Evolutionary conservation across 2,797 vertebrate genomes (phyloP).

Genomic region (Lagodon rhomboides): DNA sequence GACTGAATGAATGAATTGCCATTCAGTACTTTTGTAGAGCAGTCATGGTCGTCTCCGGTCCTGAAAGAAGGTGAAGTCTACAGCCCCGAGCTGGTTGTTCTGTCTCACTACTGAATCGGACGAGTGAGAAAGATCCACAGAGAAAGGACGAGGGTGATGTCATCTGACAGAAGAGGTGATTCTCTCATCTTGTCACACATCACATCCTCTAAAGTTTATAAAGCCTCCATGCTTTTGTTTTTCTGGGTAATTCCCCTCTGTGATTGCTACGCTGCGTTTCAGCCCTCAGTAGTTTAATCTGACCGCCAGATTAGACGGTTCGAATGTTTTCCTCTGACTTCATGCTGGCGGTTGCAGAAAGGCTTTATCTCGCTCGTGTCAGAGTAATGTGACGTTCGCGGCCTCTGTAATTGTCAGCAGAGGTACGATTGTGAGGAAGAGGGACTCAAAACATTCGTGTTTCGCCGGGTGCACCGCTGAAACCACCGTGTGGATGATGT

Average conservation of each 20-base stretch:
- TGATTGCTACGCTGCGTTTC: constrained; percentile 42
- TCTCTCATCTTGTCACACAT: constrained; percentile 63
- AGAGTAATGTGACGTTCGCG: constrained; percentile 5
- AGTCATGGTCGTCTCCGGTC: constrained; percentile 19
- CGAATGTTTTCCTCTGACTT: constrained; percentile 15
- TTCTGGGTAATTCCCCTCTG: constrained; percentile 39
- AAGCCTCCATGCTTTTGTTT: constrained; percentile 63
- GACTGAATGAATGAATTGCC: constrained; percentile 47
- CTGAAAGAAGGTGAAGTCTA: constrained; percentile 15
- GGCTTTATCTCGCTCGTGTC: constrained; percentile 28
- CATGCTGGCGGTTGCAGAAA: constrained; percentile 34
- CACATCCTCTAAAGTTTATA: constrained; percentile 60
- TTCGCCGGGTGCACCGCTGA: constrained; percentile 4
- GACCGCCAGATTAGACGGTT: constrained; percentile 28
- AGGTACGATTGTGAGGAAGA: constrained; percentile 26
- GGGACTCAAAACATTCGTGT: constrained; percentile 27
- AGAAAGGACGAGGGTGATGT: constrained; percentile 42
- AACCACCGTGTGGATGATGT: constrained; percentile 46
- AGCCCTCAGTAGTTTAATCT: constrained; percentile 47
- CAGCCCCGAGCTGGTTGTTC: neutral
- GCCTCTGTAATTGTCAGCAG: constrained; percentile 16
- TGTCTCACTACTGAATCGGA: constrained; percentile 1
- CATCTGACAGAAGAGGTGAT: constrained; percentile 41
- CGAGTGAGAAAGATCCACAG: constrained; percentile 4
- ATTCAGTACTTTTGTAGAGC: constrained; percentile 29